These are phyloP conservation scores for Tribolium freemani DNA, from an alignment of 2,888 invertebrate genomes.

Conservation along the genomic window DNA sequence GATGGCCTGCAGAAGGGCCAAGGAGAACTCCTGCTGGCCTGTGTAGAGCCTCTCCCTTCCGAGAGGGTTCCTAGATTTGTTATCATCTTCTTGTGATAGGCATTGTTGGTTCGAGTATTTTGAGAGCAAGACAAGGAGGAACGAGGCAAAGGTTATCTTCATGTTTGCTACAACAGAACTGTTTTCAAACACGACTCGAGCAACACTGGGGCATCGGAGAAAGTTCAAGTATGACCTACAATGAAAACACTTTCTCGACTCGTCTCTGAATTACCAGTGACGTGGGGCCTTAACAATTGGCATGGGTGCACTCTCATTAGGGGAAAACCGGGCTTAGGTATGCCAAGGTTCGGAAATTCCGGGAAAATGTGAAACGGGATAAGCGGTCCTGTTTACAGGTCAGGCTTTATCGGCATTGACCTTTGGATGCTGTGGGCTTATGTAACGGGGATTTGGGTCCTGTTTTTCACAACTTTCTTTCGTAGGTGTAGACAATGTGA, in stretches of 20 bases:
- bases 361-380: not conserved
- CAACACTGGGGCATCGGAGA: conserved; percentile 45
- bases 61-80: conserved; percentile 46
- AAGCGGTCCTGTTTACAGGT: not conserved
- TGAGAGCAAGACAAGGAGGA: conserved; percentile 47
- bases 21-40: conserved; percentile 78
- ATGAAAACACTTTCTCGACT: conserved; percentile 58
- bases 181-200: not conserved
- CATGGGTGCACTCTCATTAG: not conserved
- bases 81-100: conserved; percentile 68
- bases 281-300: conserved; percentile 9
- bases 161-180: conserved; percentile 55
- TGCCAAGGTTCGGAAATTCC: not conserved
- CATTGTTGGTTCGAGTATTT: conserved; percentile 66
- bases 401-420: not conserved
- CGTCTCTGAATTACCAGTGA: conserved; percentile 42
- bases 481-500: not conserved
- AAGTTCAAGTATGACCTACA: conserved; percentile 59
- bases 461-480: no score
- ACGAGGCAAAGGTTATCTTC: conserved; percentile 67
- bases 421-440: not conserved
- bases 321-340: not conserved
- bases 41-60: conserved; percentile 69
- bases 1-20: conserved; percentile 78
- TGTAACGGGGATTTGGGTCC: no score